Percentiles rank a stretch among this genome's conserved stretches.
Evolutionary conservation across 2,888 invertebrate species (phyloP).

Genomic region (Cenopis cana): DNA sequence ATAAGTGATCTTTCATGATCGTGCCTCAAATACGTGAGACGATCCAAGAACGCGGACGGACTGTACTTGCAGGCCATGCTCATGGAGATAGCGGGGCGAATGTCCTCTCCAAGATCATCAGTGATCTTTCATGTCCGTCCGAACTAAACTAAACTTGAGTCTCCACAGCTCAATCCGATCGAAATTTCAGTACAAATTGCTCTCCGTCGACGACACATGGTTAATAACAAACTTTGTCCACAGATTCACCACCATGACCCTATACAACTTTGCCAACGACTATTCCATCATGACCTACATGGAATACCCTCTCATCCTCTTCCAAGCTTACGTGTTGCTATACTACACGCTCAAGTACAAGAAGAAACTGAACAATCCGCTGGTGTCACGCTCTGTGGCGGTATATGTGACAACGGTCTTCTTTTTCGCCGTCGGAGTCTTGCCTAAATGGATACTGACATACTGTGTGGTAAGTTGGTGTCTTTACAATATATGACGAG

Average conservation of each 20-base stretch:
- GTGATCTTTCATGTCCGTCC: not conserved
- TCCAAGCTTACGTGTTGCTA: slow-evolving; percentile 90
- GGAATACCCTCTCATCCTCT: slow-evolving; percentile 92
- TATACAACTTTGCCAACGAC: slow-evolving; percentile 91
- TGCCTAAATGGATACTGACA: slow-evolving; percentile 81
- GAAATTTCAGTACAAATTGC: too few species aligned
- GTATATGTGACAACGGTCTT: slow-evolving; percentile 64
- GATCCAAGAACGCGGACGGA: not conserved
- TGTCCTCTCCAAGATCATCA: not conserved
- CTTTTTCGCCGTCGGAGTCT: slow-evolving; percentile 61
- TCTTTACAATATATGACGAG: too few species aligned
- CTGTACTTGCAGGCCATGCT: not conserved
- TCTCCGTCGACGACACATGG: too few species aligned
- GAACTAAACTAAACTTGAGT: too few species aligned
- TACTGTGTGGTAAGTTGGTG: slow-evolving; percentile 86
- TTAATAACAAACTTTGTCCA: slow-evolving; percentile 57
- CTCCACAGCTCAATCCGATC: too few species aligned
- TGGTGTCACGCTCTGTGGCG: slow-evolving; percentile 59
- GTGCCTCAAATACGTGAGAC: slow-evolving; percentile 5
- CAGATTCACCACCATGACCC: slow-evolving; percentile 92
- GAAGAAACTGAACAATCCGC: slow-evolving; percentile 76
- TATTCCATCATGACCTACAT: slow-evolving; percentile 91
- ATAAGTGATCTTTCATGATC: not conserved
- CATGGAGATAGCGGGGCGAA: not conserved
- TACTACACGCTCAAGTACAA: slow-evolving; percentile 89